Base-by-base conservation (phyloP, 2,797 vertebrate species). In the Gorsachius magnificus region DNA sequence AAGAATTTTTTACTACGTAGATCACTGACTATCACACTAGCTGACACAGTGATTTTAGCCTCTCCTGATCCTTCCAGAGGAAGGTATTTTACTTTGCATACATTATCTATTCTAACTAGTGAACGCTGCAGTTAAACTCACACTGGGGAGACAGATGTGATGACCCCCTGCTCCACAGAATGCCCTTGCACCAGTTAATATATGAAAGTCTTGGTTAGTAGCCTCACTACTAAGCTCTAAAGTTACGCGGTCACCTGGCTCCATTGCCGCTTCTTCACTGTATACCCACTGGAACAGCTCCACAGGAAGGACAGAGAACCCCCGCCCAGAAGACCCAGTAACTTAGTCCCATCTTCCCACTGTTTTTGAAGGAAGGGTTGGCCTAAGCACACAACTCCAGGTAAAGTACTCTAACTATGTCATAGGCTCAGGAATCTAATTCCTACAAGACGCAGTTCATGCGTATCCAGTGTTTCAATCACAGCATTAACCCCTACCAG, bases 111-210 rank as follows among this genome's bases (percentile, higher is more conserved):
- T 51, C 17, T 36, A 77, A 64, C 22, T 8, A 76, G 50, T 35
- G 63, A 76, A 45, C 93, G 33, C 4, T 35, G 35, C 77, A 69
- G 24, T 36, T 58, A 33, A 56, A 57, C 10, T 54, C 36, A 35
- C 1, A 1, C 13, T 43, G 33, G 10, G 25, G 46, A 87, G 54
- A 78, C 21, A 48, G 26, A 46, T 20, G 31, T 4, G 14, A 12
- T 1, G 0, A 76, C 33, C 41, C 29, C 43, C 25, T 53, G 16
- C 36, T 93, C 21, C 75, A 43, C 45, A 76, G 74, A 87, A 11
- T 0, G 0, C 58, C 20, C 12, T 31, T 33, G 6, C 29, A 26
- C 7, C 28, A 61, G 31, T 57, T 20, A 46, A 25, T 5, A 20
- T 0, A 0, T 54, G 6, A 36, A 61, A 74, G 24, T 43, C 61